Conservation (phyloP, 2,113 vertebrate species). For the Microcebus tavaratra region DNA sequence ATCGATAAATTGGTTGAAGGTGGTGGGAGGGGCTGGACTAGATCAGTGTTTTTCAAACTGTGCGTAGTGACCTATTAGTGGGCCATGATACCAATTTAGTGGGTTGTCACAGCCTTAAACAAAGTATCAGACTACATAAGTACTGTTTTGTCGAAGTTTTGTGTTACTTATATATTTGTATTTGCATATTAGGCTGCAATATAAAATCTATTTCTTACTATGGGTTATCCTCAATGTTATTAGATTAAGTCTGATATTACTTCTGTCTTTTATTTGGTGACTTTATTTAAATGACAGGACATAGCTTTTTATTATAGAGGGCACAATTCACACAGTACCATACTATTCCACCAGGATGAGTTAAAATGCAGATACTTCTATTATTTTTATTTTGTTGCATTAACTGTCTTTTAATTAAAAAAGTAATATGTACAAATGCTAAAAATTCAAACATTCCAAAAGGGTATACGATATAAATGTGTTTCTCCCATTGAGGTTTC, state of each 20-base stretch:
- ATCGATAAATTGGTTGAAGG: not conserved
- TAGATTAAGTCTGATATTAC: not conserved
- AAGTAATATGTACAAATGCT: not conserved
- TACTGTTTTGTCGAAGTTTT: not conserved
- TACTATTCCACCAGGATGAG: not conserved
- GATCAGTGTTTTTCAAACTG: not conserved
- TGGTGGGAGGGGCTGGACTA: not conserved
- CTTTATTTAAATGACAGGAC: not conserved
- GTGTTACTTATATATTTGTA: not conserved
- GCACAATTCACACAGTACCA: not conserved
- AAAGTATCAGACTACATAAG: not conserved
- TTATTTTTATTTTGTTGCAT: slow-evolving; percentile 5
- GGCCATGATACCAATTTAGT: not conserved
- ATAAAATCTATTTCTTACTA: not conserved
- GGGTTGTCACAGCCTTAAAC: not conserved
- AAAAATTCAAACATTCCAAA: not conserved
- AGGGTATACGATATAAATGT: not conserved
- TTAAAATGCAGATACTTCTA: slow-evolving; percentile 34
- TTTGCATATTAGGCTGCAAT: not conserved
- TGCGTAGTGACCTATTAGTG: not conserved
- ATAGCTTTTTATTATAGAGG: not conserved
- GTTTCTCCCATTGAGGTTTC: not conserved
- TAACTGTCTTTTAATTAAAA: slow-evolving; percentile 11
- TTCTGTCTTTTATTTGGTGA: not conserved
- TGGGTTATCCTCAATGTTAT: not conserved